These are phyloP conservation scores for Pachymerium ferrugineum DNA, from an alignment of 2,888 invertebrate species.

Conservation along the genomic window DNA sequence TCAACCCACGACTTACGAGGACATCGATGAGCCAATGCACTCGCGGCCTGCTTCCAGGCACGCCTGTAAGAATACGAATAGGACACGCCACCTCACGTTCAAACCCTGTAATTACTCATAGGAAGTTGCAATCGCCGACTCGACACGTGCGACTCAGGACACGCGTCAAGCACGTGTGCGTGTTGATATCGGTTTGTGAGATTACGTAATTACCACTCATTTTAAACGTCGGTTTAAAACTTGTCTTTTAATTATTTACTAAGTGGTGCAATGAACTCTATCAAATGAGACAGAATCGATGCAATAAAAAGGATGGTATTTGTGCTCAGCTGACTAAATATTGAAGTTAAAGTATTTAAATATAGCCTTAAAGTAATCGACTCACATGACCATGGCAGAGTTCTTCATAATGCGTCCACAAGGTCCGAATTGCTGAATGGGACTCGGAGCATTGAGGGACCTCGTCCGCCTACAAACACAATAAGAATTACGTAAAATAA, in stretches of 20 bases:
- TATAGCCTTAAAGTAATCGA: too few species aligned
- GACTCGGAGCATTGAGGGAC: slow-evolving; percentile 92
- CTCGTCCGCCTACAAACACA: slow-evolving; percentile 73
- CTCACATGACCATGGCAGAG: slow-evolving; percentile 94
- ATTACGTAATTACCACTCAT: background rate
- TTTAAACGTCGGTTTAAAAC: background rate
- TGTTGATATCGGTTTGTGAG: background rate
- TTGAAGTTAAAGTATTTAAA: too few species aligned
- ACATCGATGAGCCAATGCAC: slow-evolving; percentile 1
- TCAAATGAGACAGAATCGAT: background rate
- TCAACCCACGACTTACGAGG: background rate
- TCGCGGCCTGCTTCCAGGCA: slow-evolving; percentile 15
- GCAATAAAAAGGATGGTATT: too few species aligned
- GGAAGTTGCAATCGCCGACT: too few species aligned
- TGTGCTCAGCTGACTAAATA: too few species aligned
- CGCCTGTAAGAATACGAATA: background rate
- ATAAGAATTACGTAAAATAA: slow-evolving; percentile 40
- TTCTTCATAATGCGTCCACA: slow-evolving; percentile 97
- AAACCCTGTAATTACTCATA: background rate
- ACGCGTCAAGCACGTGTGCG: background rate
- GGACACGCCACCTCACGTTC: background rate
- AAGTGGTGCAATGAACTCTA: background rate
- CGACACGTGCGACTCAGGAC: too few species aligned
- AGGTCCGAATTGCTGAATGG: slow-evolving; percentile 95
- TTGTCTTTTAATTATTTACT: background rate